Evolutionary conservation across 2,888 invertebrate species (phyloP), one percentile per base, ranked within the genome.

Genomic region (Disparrhopalites patrizii): DNA sequence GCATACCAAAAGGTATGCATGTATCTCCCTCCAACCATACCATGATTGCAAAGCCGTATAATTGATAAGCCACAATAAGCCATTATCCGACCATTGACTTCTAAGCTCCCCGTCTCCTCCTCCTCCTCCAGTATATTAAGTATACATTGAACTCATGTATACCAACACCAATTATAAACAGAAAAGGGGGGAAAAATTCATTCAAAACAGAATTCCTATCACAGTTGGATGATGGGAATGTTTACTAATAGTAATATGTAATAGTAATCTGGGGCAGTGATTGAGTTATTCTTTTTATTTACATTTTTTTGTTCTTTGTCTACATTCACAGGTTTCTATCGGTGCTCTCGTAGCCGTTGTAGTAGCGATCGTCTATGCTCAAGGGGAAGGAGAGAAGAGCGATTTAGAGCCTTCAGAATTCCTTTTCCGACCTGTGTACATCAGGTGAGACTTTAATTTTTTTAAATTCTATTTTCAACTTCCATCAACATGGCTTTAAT

Each of bases 391-490:
- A 47, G 72, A 75, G 65, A 70, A 71, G 67, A 69, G 63, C 33
- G 75, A 75, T 67, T 63, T 75, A 68, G 75, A 75, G 65, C 69
- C 68, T 55, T 72, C 73, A 66, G 73, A 75, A 65, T 75, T 72
- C 68, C 73, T 75, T 57, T 75, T 75, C 75, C 72, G 75, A 63
- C 75, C 75, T 68, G 75, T 75, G 13, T 75, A 75, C 69, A 75
- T 74, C 69, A 68, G 74, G 68, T 68, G 51, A 68, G 3, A 18
- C n/a, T n/a, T n/a, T n/a, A n/a, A n/a, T n/a, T n/a, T n/a, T n/a
- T n/a, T n/a, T 55, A 40, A 28, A 3, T 47, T 64, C 33, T 57
- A 33, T 33, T 13, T 23, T 25, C 50, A 8, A 38, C 30, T 1
- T 10, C 20, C 27, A 31, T 25, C n/a, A 38, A 56, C 27, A 30